Percentiles rank a stretch among this genome's conserved stretches.
These are phyloP conservation scores for Caenorhabditis auriculariae DNA, from an alignment of 2,888 invertebrate genomes.

Conservation along the genomic window DNA sequence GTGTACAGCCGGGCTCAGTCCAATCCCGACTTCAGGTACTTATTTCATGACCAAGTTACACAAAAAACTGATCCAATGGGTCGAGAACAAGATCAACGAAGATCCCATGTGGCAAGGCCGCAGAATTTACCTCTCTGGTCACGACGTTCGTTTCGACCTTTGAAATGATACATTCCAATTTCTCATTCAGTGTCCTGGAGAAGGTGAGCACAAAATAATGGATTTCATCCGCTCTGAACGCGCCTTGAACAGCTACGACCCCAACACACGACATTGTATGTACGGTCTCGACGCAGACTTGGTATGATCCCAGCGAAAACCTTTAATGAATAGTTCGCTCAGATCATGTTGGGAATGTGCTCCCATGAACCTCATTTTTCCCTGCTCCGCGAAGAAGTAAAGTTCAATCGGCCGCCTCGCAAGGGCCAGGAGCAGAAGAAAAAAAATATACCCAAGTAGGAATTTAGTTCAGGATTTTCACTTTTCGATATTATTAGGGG, in stretches of 20 bases:
- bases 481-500: too few relatives aligned
- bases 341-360: slow-evolving; percentile 90
- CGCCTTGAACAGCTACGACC: slow-evolving; percentile 80
- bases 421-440: slow-evolving; percentile 8
- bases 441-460: slow-evolving; percentile 6
- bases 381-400: slow-evolving; percentile 86
- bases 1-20: background rate
- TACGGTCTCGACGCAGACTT: slow-evolving; percentile 97
- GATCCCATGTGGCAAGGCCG: slow-evolving; percentile 86
- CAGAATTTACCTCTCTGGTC: slow-evolving; percentile 84
- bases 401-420: slow-evolving; percentile 43
- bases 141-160: slow-evolving; percentile 73
- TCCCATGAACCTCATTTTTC: slow-evolving; percentile 95
- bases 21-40: slow-evolving; percentile 63
- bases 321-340: slow-evolving; percentile 1
- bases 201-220: slow-evolving; percentile 98
- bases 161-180: slow-evolving; percentile 67
- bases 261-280: slow-evolving; percentile 89
- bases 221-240: slow-evolving; percentile 86
- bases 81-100: slow-evolving; percentile 76
- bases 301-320: slow-evolving; percentile 45
- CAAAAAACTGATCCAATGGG: slow-evolving; percentile 82
- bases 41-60: slow-evolving; percentile 88
- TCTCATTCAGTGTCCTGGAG: slow-evolving; percentile 76
- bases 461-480: background rate